Percentiles rank a stretch among this genome's conserved stretches.
Conservation (phyloP, 2,888 invertebrate species). For the Hypolimnas misippus region DNA sequence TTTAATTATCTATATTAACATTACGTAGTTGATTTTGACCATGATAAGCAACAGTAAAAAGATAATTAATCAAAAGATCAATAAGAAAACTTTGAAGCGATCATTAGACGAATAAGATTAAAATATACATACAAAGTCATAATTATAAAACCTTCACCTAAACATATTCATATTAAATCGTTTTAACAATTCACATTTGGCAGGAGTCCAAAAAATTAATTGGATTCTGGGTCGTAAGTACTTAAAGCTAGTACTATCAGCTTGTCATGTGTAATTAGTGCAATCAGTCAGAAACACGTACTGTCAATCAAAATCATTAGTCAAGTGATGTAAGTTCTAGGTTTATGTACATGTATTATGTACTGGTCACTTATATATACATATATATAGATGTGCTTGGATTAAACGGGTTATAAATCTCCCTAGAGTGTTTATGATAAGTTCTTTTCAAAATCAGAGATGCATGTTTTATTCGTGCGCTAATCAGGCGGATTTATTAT, state of each 20-base stretch:
- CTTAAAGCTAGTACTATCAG: slow-evolving; percentile 15
- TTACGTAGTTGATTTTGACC: too few species aligned
- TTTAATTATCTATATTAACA: too few species aligned
- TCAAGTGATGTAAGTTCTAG: slow-evolving; percentile 16
- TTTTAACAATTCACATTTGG: slow-evolving; percentile 30
- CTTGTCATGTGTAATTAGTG: slow-evolving; percentile 27
- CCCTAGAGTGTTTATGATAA: too few species aligned
- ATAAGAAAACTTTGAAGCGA: too few species aligned
- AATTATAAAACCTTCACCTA: slow-evolving; percentile 1
- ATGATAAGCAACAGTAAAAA: too few species aligned
- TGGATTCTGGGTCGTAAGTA: slow-evolving; percentile 23
- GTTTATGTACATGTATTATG: not conserved
- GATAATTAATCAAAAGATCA: too few species aligned
- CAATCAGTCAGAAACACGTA: slow-evolving; percentile 34
- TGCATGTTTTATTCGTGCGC: too few species aligned
- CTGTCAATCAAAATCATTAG: slow-evolving; percentile 26
- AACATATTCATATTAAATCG: not conserved
- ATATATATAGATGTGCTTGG: too few species aligned
- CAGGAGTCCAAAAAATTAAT: slow-evolving; percentile 35
- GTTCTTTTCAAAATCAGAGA: too few species aligned
- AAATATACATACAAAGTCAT: not conserved
- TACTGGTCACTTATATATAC: not conserved
- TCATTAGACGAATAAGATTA: too few species aligned
- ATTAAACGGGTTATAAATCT: too few species aligned
- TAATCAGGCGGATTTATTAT: too few species aligned